Base-by-base conservation (phyloP, 2,113 vertebrate species). In the Kryptolebias marmoratus region DNA sequence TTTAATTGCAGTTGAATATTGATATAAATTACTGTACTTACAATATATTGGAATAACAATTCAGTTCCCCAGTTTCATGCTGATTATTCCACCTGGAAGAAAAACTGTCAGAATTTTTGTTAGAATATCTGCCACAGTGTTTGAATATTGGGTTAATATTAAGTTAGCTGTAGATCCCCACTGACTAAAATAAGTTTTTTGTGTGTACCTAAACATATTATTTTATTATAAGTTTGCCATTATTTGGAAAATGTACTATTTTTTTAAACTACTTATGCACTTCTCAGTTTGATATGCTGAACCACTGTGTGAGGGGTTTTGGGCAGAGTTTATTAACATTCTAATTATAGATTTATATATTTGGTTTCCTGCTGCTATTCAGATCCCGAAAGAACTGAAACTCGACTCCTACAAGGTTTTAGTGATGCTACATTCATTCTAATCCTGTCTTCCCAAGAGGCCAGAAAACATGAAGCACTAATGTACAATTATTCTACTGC, bases 281-380 rank as follows among this genome's bases (percentile, higher is more conserved):
- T 63, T 58, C 55, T 66, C 3, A 71, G 55, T 28, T 44, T 47
- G 57, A 74, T 60, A 66, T 60, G 31, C 42, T 67, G 22, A 75
- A 73, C 31, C 28, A 44, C 5, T 32, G 73, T 87, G 75, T 75
- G 70, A 82, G 73, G 76, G 73, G 74, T 75, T 77, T 79, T 80
- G 62, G 67, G 72, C 68, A 62, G 64, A 62, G 66, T 77, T 88
- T 28, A 87, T 86, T 70, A 67, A 74, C 57, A 56, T 64, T 75
- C 93, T 93, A 93, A 90, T 79, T 87, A 92, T 94, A 94, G 90
- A 70, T 60, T 64, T 57, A 78, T 88, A 91, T 91, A 91, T 87
- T 85, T 78, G 88, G 71, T 84, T 66, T 81, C 62, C 73, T 32
- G 67, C 82, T 71, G 62, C 79, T 60, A 45, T 53, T 70, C 72